Evolutionary conservation across 2,888 invertebrate species (phyloP).

Genomic region (Mamestra brassicae): DNA sequence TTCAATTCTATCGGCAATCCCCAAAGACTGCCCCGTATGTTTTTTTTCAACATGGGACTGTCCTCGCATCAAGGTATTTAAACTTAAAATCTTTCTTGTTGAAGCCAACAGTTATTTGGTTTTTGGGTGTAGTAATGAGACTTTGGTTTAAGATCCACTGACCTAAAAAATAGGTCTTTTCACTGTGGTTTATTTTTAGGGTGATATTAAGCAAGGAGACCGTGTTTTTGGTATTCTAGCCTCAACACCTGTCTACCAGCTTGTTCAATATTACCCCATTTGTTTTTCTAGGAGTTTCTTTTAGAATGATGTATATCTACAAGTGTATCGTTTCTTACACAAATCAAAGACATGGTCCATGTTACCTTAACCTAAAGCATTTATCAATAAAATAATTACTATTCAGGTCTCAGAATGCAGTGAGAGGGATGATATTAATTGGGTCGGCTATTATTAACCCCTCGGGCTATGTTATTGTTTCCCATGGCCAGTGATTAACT

Average conservation of each 20-base stretch:
- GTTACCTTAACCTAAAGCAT: constrained; percentile 40
- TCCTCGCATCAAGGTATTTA: neutral
- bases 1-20: no score
- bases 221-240: no score
- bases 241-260: no score
- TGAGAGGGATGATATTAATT: constrained; percentile 59
- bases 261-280: no score
- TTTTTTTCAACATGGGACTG: neutral
- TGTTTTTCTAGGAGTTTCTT: neutral
- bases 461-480: constrained; percentile 60
- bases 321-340: neutral
- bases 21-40: no score
- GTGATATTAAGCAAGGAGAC: no score
- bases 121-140: constrained; percentile 12
- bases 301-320: neutral
- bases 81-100: constrained; percentile 9
- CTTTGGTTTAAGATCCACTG: neutral
- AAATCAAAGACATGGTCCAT: neutral
- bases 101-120: constrained; percentile 10
- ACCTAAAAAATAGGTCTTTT: neutral
- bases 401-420: constrained; percentile 52
- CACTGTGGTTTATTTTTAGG: no score
- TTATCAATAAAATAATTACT: constrained; percentile 55
- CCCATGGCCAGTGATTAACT: constrained; percentile 54
- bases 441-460: constrained; percentile 62